Base-by-base conservation (phyloP, 1,140 invertebrate species). In the Asbolus verrucosus region DNA sequence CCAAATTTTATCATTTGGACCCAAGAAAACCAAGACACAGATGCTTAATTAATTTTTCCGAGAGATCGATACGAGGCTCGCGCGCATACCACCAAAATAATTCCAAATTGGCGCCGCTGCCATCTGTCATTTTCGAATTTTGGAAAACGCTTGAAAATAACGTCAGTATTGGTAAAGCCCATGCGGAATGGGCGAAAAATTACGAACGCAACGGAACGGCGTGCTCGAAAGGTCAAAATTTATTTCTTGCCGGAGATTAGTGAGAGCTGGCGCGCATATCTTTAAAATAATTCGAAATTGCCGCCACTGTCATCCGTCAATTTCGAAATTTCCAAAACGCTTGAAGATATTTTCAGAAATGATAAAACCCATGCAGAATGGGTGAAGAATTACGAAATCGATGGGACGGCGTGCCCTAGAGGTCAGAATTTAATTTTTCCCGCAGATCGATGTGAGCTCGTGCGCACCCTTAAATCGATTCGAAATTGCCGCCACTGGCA, bases 21-120 rank as follows among this genome's bases (percentile, higher is more conserved):
- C 61, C 33, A 63, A 63, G 19, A 39, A 63, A 33, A 13, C 33
- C 61, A 38, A 62, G 33, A 41, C 61, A 63, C 33, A 19, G 31
- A 27, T 61, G 33, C 33, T 19, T 31, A 18, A 63, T 63, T 63
- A 41, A 63, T 62, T 38, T 59, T 15, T 15, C 16, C 16, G 5
- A 6, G 9, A n/a, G 61, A 63, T 63, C 61, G 61, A 63, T 63
- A 63, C 33, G 61, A 8, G 15, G 14, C 33, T 24, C 13, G n/a
- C 18, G 61, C 61, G 61, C 61, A 41, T 13, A 18, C 39, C n/a
- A n/a, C n/a, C n/a, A n/a, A n/a, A n/a, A n/a, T n/a, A n/a, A n/a
- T n/a, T n/a, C n/a, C n/a, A n/a, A n/a, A n/a, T n/a, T n/a, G n/a
- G n/a, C 39, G 39, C 39, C 39, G 11, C 39, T 43, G 39, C 16